These are phyloP conservation scores for Falco punctatus DNA, from an alignment of 2,113 vertebrate species.

Conservation along the genomic window DNA sequence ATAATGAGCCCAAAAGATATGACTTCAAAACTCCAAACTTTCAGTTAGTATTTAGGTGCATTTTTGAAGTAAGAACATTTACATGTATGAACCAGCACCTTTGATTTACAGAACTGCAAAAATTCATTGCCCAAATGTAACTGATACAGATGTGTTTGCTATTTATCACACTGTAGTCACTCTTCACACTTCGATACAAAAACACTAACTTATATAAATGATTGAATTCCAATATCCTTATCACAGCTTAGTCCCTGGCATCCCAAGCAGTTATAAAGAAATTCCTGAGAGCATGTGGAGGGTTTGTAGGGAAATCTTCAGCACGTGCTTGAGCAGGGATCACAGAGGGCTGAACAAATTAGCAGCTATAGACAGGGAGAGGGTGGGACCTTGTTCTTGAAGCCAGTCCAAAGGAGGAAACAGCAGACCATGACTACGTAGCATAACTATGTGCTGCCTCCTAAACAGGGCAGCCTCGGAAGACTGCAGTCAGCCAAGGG, in stretches of 20 bases:
- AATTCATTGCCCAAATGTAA: not conserved
- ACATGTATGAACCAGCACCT: fast-evolving
- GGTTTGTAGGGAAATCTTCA: not conserved
- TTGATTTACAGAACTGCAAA: not conserved
- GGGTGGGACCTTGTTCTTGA: not conserved
- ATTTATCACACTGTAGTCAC: not conserved
- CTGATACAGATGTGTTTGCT: not conserved
- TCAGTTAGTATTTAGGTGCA: not conserved
- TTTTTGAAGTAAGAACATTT: not conserved
- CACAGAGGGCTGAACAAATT: not conserved
- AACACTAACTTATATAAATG: not conserved
- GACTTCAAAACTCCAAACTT: not conserved
- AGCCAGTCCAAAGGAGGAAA: not conserved
- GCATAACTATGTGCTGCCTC: not conserved
- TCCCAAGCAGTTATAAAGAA: not conserved
- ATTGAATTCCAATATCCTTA: not conserved
- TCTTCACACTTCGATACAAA: not conserved
- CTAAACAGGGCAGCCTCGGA: not conserved
- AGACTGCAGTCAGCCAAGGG: fast-evolving
- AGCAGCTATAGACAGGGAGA: not conserved
- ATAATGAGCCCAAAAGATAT: not conserved
- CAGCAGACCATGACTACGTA: not conserved
- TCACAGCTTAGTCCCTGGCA: not conserved
- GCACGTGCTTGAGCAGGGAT: fast-evolving
- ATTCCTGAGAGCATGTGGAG: not conserved